phyloP scores from a whole-genome alignment of 2,113 vertebrate genomes.

The Hemiscyllium ocellatum region DNA sequence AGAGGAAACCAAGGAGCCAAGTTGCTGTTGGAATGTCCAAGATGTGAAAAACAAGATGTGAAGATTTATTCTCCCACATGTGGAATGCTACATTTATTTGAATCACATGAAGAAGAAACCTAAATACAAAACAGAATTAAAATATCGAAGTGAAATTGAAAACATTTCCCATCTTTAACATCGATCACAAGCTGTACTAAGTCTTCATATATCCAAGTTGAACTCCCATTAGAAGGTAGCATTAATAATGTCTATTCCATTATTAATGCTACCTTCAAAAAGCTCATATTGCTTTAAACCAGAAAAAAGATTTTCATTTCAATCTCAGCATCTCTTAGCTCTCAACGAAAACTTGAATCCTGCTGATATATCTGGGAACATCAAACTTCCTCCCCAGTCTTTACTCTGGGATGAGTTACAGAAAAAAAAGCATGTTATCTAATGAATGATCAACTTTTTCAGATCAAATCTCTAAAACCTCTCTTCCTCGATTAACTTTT shows the following conservation, averaged over 20 bases:
- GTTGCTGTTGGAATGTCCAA: conserved; percentile 41
- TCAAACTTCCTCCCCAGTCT: not conserved
- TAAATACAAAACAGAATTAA: conserved; percentile 4
- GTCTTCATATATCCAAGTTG: not conserved
- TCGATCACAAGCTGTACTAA: not conserved
- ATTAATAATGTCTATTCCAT: not conserved
- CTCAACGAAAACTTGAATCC: not conserved
- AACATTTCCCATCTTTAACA: not conserved
- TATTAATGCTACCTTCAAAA: not conserved
- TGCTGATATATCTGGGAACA: not conserved
- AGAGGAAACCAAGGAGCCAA: conserved; percentile 44
- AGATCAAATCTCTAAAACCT: not conserved
- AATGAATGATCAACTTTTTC: not conserved
- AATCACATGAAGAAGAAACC: conserved; percentile 41
- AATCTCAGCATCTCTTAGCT: not conserved
- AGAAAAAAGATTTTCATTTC: not conserved
- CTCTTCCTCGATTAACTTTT: not conserved
- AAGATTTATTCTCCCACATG: conserved; percentile 38
- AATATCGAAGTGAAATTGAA: not conserved
- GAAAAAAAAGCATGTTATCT: too few relatives aligned
- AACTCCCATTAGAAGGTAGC: not conserved
- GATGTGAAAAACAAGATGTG: conserved; percentile 39
- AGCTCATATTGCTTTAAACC: not conserved
- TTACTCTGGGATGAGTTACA: too few relatives aligned
- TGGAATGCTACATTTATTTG: conserved; percentile 36